phyloP scores from a whole-genome alignment of 2,888 invertebrate species.

The Baccha elongata region DNA sequence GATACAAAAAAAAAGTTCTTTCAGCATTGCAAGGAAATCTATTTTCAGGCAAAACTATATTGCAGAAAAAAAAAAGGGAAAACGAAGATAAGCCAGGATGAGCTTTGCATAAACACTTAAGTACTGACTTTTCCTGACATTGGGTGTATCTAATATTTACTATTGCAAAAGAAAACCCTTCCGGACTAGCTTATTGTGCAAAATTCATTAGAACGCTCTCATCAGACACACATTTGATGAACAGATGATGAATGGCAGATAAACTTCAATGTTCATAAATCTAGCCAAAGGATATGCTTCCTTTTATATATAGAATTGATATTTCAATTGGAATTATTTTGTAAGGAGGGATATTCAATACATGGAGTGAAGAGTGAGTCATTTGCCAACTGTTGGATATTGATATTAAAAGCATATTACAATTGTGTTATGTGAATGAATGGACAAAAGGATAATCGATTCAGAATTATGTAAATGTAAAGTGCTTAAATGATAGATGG shows the following conservation, averaged over 20 bases:
- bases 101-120: slow-evolving; percentile 2
- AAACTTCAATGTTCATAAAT: slow-evolving; percentile 18
- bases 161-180: slow-evolving; percentile 16
- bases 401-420: not conserved
- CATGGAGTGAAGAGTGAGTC: not conserved
- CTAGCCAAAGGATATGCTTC: not conserved
- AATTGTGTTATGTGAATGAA: slow-evolving; percentile 7
- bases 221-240: slow-evolving; percentile 24
- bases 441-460: slow-evolving; percentile 8
- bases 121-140: not conserved
- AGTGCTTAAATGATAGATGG: slow-evolving; percentile 1
- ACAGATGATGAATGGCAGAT: slow-evolving; percentile 27
- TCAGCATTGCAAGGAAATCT: not conserved
- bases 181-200: slow-evolving; percentile 19
- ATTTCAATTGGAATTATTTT: not conserved
- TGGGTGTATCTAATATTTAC: not conserved
- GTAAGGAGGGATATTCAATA: not conserved
- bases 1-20: not conserved
- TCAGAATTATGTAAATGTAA: slow-evolving; percentile 7
- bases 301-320: not conserved
- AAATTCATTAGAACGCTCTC: slow-evolving; percentile 17
- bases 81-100: not conserved
- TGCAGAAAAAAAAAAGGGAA: not conserved
- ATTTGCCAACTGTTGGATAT: slow-evolving; percentile 16
- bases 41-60: not conserved